Evolutionary conservation across 2,797 vertebrate species (phyloP), one percentile per base, ranked within the genome.

Genomic region (Vespertilio murinus): DNA sequence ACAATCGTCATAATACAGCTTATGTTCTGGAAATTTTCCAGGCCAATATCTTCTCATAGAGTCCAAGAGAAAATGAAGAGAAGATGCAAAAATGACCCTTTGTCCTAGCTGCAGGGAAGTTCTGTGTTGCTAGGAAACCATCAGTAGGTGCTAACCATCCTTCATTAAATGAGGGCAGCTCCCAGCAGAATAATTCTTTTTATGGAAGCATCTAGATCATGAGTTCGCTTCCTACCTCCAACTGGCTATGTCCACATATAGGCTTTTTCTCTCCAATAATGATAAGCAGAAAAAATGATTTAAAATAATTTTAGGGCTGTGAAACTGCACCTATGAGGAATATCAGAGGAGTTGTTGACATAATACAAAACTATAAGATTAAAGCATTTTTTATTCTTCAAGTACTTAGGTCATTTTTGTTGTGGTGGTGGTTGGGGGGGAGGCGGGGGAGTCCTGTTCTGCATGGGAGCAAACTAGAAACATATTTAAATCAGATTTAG

Each of bases 41-140:
- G 38, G 67, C 61, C 93, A 88, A 95, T 97, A 95, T 93, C 91
- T 94, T 84, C 70, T 94, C 75, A 78, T 61, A 85, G 81, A 75
- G 73, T 64, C 91, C 85, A 95, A 94, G 67, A 95, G 78, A 94
- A 96, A 94, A 96, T 84, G 70, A 93, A 64, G 75, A 86, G 77
- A 87, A 92, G 78, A 95, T 94, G 88, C 74, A 96, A 92, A 97
- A 96, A 80, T 94, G 96, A 97, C 95, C 96, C 91, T 95, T 78
- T 0, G 0, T 95, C 94, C 75, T 97, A 96, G 92, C 94, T 92
- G 88, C 90, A 73, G 91, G 95, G 83, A 89, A 95, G 90, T 78
- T 95, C 85, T 94, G 92, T 82, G 97, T 97, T 97, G 95, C 96
- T 97, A 97, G 96, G 97, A 95, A 93, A 97, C 95, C 88, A 85